Evolutionary conservation across 2,113 vertebrate species (phyloP), one percentile per base, ranked within the genome.

Genomic region (Myotis yumanensis): DNA sequence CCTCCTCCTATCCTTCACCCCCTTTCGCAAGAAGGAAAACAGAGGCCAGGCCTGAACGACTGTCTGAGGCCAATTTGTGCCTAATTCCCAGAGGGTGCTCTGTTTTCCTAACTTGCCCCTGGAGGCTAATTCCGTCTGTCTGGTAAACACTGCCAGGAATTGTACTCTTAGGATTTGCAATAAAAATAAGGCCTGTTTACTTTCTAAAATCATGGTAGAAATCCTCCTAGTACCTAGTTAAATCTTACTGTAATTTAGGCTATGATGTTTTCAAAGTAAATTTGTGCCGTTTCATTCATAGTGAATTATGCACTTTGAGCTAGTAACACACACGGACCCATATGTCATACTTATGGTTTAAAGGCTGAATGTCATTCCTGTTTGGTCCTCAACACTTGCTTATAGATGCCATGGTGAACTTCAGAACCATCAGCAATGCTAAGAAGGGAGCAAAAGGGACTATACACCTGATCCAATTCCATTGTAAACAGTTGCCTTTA

Each of bases 61-160:
- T 32, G 48, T 46, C 62, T 18, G 30, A 30, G 52, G 35, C 46
- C 54, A 28, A 8, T 7, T 43, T 48, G 73, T 25, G 18, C 87
- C 22, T 1, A 4, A n/a, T 37, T 91, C 79, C 89, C 90, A 62
- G 18, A 71, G 43, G 83, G 66, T 12, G n/a, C 22, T 62, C 51
- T 46, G 30, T 51, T 90, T 95, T 15, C 85, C 72, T 52, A 91
- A 43, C 69, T 71, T 93, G 88, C 46, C 82, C 77, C 88, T 35
- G 3, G 95, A 73, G 92, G 93, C 73, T 93, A 88, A 96, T 95
- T 95, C 73, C 92, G 90, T 46, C 81, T 90, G 68, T 89, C 69
- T 86, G 62, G 37, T 88, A 96, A 96, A 95, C 86, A 93, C 73
- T 86, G 92, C 82, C 90, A 88, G 95, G 79, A 96, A 97, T 18